phyloP scores from a whole-genome alignment of 37 sponge, comb jelly and placozoan genomes.

The Axinella damicornis region DNA sequence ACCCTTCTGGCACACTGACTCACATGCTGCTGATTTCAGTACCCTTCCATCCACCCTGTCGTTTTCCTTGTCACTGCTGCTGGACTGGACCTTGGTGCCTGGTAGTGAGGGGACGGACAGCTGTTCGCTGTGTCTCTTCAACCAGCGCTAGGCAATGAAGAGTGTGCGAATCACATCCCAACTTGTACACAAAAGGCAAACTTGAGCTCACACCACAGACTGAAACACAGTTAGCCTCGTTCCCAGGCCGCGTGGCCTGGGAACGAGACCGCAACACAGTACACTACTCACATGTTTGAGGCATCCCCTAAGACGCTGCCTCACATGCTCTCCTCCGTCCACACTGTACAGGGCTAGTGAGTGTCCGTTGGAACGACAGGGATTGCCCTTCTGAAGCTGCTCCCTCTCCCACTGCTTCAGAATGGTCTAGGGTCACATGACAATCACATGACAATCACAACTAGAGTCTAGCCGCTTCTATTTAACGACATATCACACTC shows the following conservation, averaged over 20 bases:
- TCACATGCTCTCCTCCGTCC: neutral
- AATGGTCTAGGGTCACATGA: conserved; percentile 24
- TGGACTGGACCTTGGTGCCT: no score
- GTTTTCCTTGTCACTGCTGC: conserved; percentile 28
- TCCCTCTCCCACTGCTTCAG: conserved; percentile 58
- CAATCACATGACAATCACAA: conserved; percentile 6
- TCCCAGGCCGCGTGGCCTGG: no score
- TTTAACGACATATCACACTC: neutral
- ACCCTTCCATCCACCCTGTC: neutral
- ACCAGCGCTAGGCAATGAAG: conserved; percentile 20
- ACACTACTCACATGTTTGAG: conserved; percentile 61
- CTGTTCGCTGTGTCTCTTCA: conserved; percentile 18
- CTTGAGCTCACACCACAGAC: no score
- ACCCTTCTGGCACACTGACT: no score
- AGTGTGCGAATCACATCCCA: no score
- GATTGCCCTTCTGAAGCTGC: conserved; percentile 2
- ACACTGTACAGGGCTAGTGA: neutral
- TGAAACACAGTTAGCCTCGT: no score
- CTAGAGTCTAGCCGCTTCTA: no score
- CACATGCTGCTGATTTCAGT: no score
- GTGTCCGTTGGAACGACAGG: neutral
- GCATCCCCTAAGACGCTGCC: conserved; percentile 34
- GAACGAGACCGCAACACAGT: no score
- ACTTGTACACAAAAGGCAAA: no score
- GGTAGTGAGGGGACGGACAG: neutral